A percentile compares a stretch with the other conserved stretches of the same genome.
Conservation (phyloP, 2,888 invertebrate species). For the Ornithoptera alexandrae region DNA sequence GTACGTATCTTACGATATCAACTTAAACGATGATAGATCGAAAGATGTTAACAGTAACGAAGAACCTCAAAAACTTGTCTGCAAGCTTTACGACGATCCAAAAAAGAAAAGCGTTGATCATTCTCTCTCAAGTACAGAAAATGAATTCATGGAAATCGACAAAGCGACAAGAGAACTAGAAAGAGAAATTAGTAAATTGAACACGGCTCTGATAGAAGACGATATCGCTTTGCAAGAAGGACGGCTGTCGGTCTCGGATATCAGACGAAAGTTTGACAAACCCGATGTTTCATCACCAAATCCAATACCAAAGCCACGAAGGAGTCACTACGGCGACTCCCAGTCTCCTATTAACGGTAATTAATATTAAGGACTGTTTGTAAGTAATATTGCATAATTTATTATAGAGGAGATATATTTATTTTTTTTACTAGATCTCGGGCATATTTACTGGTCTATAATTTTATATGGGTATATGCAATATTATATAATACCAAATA, state of each 20-base stretch:
- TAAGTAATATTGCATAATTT: neutral
- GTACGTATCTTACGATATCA: conserved; percentile 64
- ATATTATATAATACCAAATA: conserved; percentile 24
- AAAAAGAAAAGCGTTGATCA: conserved; percentile 67
- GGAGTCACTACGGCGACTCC: conserved; percentile 69
- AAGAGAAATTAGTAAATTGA: conserved; percentile 71
- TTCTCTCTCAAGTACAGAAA: conserved; percentile 69
- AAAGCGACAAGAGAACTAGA: conserved; percentile 70
- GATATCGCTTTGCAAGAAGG: conserved; percentile 53
- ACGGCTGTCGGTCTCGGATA: conserved; percentile 67
- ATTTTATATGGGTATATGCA: conserved; percentile 34
- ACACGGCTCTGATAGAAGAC: conserved; percentile 70
- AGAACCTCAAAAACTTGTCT: conserved; percentile 65
- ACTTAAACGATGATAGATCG: conserved; percentile 57
- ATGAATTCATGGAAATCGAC: conserved; percentile 73
- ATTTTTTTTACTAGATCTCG: conserved; percentile 30
- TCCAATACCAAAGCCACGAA: conserved; percentile 80
- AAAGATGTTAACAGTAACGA: conserved; percentile 62
- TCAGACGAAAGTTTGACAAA: conserved; percentile 77
- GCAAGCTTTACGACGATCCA: conserved; percentile 61
- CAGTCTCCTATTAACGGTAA: conserved; percentile 50
- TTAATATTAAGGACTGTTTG: conserved; percentile 14
- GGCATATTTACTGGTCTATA: conserved; percentile 39
- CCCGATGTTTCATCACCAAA: conserved; percentile 72
- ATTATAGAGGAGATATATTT: conserved; percentile 13